Conservation (phyloP, 2,888 invertebrate genomes). For the Hemaris fuciformis region DNA sequence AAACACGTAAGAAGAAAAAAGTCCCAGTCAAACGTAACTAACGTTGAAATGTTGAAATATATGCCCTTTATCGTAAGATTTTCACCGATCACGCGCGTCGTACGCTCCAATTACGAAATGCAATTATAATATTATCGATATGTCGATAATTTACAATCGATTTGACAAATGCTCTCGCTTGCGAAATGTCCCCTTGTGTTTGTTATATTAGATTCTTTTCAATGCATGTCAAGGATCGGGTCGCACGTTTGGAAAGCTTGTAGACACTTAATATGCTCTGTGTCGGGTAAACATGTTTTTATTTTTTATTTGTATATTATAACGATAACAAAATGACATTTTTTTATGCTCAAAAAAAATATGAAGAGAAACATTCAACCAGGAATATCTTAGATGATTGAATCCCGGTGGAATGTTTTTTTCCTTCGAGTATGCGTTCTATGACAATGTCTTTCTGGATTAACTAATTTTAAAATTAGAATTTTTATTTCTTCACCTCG, state of each 20-base stretch:
- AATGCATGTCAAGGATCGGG: slow-evolving; percentile 61
- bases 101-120: slow-evolving; percentile 58
- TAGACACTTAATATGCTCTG: background rate
- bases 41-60: background rate
- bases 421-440: too few relatives aligned
- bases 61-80: slow-evolving; percentile 21
- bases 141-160: slow-evolving; percentile 45
- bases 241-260: slow-evolving; percentile 30
- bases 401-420: too few relatives aligned
- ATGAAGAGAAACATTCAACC: too few relatives aligned
- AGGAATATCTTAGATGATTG: too few relatives aligned
- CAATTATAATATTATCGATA: slow-evolving; percentile 52
- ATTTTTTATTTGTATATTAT: background rate
- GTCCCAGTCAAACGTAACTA: background rate
- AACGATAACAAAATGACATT: too few relatives aligned
- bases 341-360: too few relatives aligned
- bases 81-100: slow-evolving; percentile 35
- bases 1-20: background rate
- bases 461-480: too few relatives aligned
- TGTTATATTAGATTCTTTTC: slow-evolving; percentile 44
- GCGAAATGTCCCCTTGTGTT: slow-evolving; percentile 48
- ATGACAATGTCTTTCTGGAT: too few relatives aligned
- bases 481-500: too few relatives aligned
- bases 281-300: background rate
- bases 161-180: slow-evolving; percentile 45